Evolutionary conservation across 2,113 vertebrate species (phyloP).

Genomic region (Oryctolagus cuniculus): mOryCun1.1 NC_091434.1:128002501-128003000

Average conservation of each 20-base stretch:
- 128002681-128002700: neutral
- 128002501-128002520: neutral
- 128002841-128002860: no score
- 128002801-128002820: neutral
- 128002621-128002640: accelerated
- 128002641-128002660: neutral
- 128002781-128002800: neutral
- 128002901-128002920: neutral
- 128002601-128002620: accelerated
- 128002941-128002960: neutral
- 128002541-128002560: neutral
- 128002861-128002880: neutral
- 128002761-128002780: neutral
- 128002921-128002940: neutral
- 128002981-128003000: neutral
- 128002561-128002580: no score
- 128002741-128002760: neutral
- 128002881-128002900: neutral
- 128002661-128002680: neutral
- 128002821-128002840: neutral
- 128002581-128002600: neutral
- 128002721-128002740: neutral
- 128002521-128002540: neutral
- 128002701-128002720: neutral
- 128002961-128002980: neutral